Evolutionary conservation across 2,888 invertebrate species (phyloP).

Genomic region (Caenorhabditis becei): DNA sequence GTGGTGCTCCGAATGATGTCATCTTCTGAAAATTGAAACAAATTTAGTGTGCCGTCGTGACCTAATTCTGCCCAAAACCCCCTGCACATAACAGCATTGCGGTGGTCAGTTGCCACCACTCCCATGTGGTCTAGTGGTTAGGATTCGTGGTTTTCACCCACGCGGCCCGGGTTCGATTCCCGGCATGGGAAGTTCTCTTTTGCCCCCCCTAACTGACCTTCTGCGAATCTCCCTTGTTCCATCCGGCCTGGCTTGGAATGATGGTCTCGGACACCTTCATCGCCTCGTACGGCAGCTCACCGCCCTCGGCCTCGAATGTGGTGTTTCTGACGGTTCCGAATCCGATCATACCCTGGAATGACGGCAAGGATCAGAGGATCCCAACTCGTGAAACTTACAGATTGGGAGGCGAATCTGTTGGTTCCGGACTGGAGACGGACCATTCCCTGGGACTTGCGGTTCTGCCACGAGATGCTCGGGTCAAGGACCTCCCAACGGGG

Average conservation of each 20-base stretch:
- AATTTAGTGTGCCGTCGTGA: neutral
- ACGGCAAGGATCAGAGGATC: no score
- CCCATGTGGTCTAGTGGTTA: constrained; percentile 82
- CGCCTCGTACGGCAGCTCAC: constrained; percentile 81
- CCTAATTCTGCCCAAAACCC: neutral
- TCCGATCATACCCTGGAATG: constrained; percentile 71
- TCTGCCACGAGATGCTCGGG: constrained; percentile 81
- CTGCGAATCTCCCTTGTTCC: constrained; percentile 82
- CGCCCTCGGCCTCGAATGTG: constrained; percentile 80
- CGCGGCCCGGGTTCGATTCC: constrained; percentile 82
- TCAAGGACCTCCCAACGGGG: constrained; percentile 81
- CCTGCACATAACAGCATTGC: neutral
- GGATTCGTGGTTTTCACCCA: constrained; percentile 82
- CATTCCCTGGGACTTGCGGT: constrained; percentile 81
- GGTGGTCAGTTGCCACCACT: constrained; percentile 24
- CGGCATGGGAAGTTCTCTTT: constrained; percentile 75
- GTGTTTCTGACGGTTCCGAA: constrained; percentile 80
- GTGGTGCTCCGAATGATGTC: constrained; percentile 81
- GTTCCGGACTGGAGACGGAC: constrained; percentile 80
- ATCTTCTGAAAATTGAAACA: constrained; percentile 67
- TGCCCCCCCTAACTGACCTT: constrained; percentile 62
- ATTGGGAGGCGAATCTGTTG: constrained; percentile 80
- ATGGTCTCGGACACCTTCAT: constrained; percentile 81
- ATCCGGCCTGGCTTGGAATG: constrained; percentile 82
- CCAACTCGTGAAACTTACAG: no score